Evolutionary conservation across 1,140 invertebrate species (phyloP), one percentile per base, ranked within the genome.

Genomic region (Ips typographus): DNA sequence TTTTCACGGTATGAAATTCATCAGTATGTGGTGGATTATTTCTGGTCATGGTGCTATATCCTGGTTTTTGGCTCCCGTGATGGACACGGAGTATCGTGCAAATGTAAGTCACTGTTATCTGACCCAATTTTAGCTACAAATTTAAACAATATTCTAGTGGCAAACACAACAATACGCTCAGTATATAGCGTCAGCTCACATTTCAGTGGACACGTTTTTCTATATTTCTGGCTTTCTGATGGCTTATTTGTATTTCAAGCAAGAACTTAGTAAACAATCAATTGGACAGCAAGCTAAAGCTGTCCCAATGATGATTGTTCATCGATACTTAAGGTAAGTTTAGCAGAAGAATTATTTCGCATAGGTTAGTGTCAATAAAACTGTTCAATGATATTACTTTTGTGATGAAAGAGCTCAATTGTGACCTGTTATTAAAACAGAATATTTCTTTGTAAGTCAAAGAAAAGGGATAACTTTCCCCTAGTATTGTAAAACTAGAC

Each of bases 11-110:
- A 68, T 80, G 37, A 73, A 76, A 56, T 75, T 79, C 37, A 65
- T 80, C 4, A 79, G 77, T 63, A 79, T 78, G 55, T 55, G 74
- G 47, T 80, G 79, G 79, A 75, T 80, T 40, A 71, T 80, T 43
- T 65, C 76, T 3, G 78, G 71, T 40, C 72, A 73, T 52, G 67
- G 66, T 6, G 8, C 55, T 2, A 47, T 63, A 40, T 52, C 56
- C 1, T 65, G 56, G 62, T 40, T 3, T 38, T 52, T 70, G 3
- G 40, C 41, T 36, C 68, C 62, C 22, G 3, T 59, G 7, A 43
- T 55, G n/a, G 6, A 59, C 5, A 37, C 36, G 3, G 58, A 55
- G 5, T 40, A 41, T 41, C 51, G 67, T 4, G 40, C 36, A 47
- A 44, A 43, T 5, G 59, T 65, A 70, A 22, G 22, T 22, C 22